These are phyloP conservation scores for Lamellibrachia luymesi DNA, from an alignment of 1,140 invertebrate species.

Conservation along the genomic window DNA sequence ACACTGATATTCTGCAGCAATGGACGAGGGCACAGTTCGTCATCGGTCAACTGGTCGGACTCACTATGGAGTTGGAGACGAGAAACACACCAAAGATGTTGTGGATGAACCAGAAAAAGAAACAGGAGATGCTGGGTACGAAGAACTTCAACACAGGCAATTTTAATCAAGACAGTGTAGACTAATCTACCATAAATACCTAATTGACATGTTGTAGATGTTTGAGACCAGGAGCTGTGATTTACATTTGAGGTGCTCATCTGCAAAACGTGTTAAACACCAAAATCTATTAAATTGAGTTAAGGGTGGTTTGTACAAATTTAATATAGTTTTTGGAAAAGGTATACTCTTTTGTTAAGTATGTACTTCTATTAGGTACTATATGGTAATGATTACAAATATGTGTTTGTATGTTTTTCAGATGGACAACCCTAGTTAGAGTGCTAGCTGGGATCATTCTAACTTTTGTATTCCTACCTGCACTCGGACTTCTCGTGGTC, in stretches of 20 bases:
- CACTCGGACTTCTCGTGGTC: neutral
- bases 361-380: neutral
- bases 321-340: too few species aligned
- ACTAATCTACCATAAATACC: neutral
- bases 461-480: neutral
- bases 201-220: neutral
- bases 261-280: too few species aligned
- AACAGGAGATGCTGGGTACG: neutral
- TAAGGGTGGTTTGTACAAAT: too few species aligned
- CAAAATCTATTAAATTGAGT: too few species aligned
- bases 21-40: neutral
- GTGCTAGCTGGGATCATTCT: neutral
- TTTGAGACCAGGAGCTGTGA: too few species aligned
- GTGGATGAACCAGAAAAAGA: neutral
- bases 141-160: neutral
- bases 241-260: too few species aligned
- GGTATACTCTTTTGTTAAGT: neutral
- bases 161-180: neutral
- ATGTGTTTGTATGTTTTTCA: neutral
- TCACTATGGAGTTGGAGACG: neutral
- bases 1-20: neutral
- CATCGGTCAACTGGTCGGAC: neutral
- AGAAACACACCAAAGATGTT: neutral
- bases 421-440: neutral
- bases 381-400: neutral